Percentiles rank a stretch among this genome's conserved stretches.
phyloP scores from a whole-genome alignment of 2,888 invertebrate species.

The Mylabris sibirica region DNA sequence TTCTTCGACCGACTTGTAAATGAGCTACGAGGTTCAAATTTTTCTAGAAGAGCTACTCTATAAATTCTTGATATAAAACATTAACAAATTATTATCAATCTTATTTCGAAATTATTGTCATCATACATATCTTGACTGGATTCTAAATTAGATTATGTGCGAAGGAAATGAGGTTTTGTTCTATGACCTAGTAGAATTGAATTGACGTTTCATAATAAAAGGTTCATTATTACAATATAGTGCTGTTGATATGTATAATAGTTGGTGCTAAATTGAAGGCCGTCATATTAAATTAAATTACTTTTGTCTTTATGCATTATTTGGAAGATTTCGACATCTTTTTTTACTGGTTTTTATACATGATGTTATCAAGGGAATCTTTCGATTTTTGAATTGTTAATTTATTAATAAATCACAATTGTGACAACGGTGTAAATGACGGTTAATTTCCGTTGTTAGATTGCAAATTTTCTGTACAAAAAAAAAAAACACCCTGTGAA shows the following conservation, averaged over 20 bases:
- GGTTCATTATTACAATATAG: background rate
- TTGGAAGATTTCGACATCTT: background rate
- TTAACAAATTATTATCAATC: background rate
- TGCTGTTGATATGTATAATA: no score
- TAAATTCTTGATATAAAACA: no score
- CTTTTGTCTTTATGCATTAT: background rate
- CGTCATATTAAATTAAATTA: background rate
- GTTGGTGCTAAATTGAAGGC: conserved; percentile 7
- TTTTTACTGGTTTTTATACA: no score
- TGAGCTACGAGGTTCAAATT: no score
- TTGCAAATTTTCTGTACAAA: background rate
- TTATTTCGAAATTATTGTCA: background rate
- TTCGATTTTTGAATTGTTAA: no score
- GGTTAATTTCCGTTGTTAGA: background rate
- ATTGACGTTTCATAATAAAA: background rate
- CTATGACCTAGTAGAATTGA: conserved; percentile 7
- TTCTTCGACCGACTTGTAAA: no score
- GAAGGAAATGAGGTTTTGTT: background rate
- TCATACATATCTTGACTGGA: background rate
- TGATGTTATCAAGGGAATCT: background rate
- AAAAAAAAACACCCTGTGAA: background rate
- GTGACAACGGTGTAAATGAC: no score
- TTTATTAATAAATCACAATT: no score
- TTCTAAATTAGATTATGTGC: background rate
- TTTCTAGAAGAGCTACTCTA: no score